Percentiles rank a stretch among this genome's conserved stretches.
Evolutionary conservation across 2,888 invertebrate genomes (phyloP).

Genomic region (Rhagonycha lutea): DNA sequence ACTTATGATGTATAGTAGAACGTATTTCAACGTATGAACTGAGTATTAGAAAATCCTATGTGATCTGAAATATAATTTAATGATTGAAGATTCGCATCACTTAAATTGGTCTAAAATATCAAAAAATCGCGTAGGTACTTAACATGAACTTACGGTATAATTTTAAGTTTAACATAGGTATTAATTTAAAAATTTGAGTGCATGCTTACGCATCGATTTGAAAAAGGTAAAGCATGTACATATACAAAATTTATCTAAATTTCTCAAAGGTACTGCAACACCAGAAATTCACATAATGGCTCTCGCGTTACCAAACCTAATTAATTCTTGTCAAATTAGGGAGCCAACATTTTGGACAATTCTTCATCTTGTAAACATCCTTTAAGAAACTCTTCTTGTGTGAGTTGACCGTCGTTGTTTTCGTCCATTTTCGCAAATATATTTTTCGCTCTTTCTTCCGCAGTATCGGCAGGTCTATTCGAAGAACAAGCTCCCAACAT

Average conservation of each 20-base stretch:
- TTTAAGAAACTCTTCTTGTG: slow-evolving; percentile 97
- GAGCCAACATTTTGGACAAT: slow-evolving; percentile 91
- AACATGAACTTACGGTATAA: not conserved
- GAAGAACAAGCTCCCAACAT: slow-evolving; percentile 98
- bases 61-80: slow-evolving; percentile 20
- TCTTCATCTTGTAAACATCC: slow-evolving; percentile 97
- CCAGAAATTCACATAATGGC: slow-evolving; percentile 5
- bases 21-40: slow-evolving; percentile 8
- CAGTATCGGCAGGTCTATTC: slow-evolving; percentile 92
- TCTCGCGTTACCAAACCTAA: slow-evolving; percentile 11
- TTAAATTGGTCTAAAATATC: slow-evolving; percentile 12
- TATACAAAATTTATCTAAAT: slow-evolving; percentile 21
- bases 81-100: slow-evolving; percentile 24
- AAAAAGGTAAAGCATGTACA: not conserved
- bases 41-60: slow-evolving; percentile 13
- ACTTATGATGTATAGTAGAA: not conserved
- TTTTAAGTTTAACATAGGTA: slow-evolving; percentile 6
- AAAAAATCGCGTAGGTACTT: not conserved
- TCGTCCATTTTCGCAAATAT: slow-evolving; percentile 99
- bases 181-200: slow-evolving; percentile 11
- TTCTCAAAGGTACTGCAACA: slow-evolving; percentile 7
- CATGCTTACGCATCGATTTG: slow-evolving; percentile 1
- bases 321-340: slow-evolving; percentile 62
- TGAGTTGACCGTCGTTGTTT: slow-evolving; percentile 97
- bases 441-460: slow-evolving; percentile 96